phyloP scores from a whole-genome alignment of 37 sponge, comb jelly and placozoan species.

The Tethya wilhelma region DNA sequence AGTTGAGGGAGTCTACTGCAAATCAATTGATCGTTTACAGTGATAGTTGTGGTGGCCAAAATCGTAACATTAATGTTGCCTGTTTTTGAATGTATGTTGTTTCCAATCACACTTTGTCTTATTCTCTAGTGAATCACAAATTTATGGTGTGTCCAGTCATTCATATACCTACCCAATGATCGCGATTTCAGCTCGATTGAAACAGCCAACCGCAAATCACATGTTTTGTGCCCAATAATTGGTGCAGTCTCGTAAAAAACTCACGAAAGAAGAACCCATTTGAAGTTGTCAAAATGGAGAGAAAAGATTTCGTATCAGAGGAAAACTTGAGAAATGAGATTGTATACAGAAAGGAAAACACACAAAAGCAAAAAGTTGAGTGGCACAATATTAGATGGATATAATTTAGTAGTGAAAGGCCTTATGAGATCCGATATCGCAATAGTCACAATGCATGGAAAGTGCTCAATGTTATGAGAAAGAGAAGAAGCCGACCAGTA shows the following conservation, averaged over 20 bases:
- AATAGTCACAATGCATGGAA: constrained; percentile 41
- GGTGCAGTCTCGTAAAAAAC: constrained; percentile 6
- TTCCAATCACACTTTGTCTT: constrained; percentile 8
- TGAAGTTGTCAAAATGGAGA: constrained; percentile 9
- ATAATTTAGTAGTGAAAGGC: constrained; percentile 8
- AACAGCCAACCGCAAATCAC: not conserved
- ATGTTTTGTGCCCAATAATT: constrained; percentile 28
- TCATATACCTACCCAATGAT: constrained; percentile 48
- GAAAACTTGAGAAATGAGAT: constrained; percentile 1
- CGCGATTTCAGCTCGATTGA: constrained; percentile 28
- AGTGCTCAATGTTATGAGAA: constrained; percentile 11
- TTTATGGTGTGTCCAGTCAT: constrained; percentile 42
- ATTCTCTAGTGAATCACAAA: constrained; percentile 39
- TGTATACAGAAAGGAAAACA: constrained; percentile 19
- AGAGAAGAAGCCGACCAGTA: constrained; percentile 10
- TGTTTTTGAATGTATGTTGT: constrained; percentile 31
- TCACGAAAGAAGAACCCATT: constrained; percentile 15
- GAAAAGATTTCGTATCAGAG: constrained; percentile 26
- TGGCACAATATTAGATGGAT: constrained; percentile 45
- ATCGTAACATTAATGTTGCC: constrained; percentile 21
- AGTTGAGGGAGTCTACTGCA: not conserved
- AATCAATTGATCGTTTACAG: constrained; percentile 15
- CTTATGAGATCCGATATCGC: constrained; percentile 13
- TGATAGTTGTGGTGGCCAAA: too few species aligned
- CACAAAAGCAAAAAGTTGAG: constrained; percentile 11